A percentile compares a stretch with the other conserved stretches of the same genome.
Conservation (phyloP, 2,888 invertebrate genomes). For the Stramonita haemastoma region DNA sequence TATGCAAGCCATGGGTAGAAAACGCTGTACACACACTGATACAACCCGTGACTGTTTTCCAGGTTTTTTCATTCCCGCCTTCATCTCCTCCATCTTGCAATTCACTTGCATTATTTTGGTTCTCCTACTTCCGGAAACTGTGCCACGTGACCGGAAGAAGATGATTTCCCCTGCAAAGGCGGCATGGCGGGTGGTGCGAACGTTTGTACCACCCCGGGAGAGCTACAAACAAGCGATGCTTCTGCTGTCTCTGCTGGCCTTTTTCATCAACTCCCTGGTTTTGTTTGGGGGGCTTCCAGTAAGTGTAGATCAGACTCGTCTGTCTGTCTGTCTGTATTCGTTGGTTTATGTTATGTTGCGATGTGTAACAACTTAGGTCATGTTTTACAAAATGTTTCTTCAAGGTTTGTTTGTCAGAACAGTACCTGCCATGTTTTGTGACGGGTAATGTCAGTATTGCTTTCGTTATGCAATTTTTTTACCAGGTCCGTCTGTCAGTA, state of each 20-base stretch:
- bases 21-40: no score
- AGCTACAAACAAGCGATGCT: not conserved
- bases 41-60: no score
- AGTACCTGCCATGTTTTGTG: no score
- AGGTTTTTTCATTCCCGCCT: slow-evolving; percentile 30
- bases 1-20: no score
- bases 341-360: no score
- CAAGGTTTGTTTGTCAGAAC: no score
- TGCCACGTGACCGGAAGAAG: slow-evolving; percentile 24
- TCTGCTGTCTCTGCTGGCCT: not conserved
- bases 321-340: no score
- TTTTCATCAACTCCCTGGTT: not conserved
- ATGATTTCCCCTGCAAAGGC: slow-evolving; percentile 29
- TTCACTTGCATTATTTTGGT: slow-evolving; percentile 4
- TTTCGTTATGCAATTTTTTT: no score
- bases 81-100: not conserved
- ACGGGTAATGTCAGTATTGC: no score
- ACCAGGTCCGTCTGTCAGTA: no score
- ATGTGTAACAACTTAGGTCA: no score
- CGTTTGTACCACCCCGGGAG: not conserved
- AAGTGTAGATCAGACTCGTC: not conserved
- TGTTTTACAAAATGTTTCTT: no score
- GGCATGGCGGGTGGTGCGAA: not conserved
- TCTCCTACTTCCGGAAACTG: slow-evolving; percentile 33
- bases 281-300: not conserved